Evolutionary conservation across 2,888 invertebrate species (phyloP), one percentile per base, ranked within the genome.

Genomic region (Lasioglossum leucozonium): DNA sequence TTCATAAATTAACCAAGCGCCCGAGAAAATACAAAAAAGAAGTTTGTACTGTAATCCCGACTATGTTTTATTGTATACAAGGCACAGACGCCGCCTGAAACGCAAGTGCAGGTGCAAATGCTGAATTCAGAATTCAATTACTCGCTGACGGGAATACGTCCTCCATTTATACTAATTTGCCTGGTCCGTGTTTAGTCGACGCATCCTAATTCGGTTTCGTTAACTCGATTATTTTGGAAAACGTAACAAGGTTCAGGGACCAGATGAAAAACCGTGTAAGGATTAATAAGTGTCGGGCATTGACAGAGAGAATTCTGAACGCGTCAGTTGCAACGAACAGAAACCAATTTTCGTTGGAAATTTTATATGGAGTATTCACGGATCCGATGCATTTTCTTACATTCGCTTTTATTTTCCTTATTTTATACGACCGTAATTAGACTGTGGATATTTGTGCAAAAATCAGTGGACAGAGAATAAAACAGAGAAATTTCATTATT

Each of bases 111-210:
- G 58, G 5, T 30, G 62, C 62, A 62, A 62, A 62, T 16, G 62
- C 62, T 30, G 42, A 44, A 71, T 42, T 26, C 69, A 42, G 69
- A 71, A 40, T 71, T 71, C 26, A 71, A 71, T 40, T 40, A 42
- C 6, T 42, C n/a, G 40, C 69, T 26, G 40, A 30, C 58, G 58
- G 58, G 26, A 58, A 58, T 58, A 58, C 58, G 58, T 58, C 30
- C 58, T 58, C 58, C 30, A 58, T 58, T 58, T 30, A 37, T 34
- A 67, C 37, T 22, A 30, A 37, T 67, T 67, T 37, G 22, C 37
- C 67, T 13, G 10, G 69, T 22, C n/a, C 34, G 37, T 69, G n/a
- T 69, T 69, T 69, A 37, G 37, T 11, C 22, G n/a, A 69, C 62
- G 62, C 30, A 62, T 62, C 62, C 62, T 62, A 62, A 62, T 62